Evolutionary conservation across 2,797 vertebrate genomes (phyloP), one percentile per base, ranked within the genome.

Genomic region (Enteromius treurensis): DNA sequence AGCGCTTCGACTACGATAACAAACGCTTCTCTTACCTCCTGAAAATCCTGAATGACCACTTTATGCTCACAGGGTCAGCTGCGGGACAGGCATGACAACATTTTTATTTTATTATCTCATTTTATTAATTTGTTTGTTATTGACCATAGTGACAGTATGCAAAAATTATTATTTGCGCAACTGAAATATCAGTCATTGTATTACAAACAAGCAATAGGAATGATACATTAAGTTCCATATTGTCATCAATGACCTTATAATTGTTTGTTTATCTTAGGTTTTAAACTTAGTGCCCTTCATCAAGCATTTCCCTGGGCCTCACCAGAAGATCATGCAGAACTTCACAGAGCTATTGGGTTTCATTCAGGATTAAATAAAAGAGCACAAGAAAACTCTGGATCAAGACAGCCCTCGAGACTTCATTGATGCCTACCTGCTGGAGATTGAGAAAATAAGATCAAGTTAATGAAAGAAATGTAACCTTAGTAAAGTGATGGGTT

Each of bases 381-480:
- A 80, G 3, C 88, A 90, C 55, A 81, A 67, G 21, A 69, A 81
- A n/a, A 87, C 81, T 26, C 51, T 92, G 77, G 87, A 92, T 42
- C 77, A 51, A 37, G 83, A 86, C 21, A 86, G 71, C 17, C 90
- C 87, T 13, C 78, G 84, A 34, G 89, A 91, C 86, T 90, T 88
- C 42, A 82, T 91, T 5, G 90, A 91, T 58, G 84, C 86, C 60
- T 91, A 90, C 47, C 69, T 92, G 15, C 55, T 90, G n/a, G 87
- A 91, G 45, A 82, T 82, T 0, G 71, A 82, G 32, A 82, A 82
- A n/a, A 71, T 82, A 21, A 82, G 62, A 23, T 19, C 7, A 17
- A 5, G 0, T 58, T 10, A 32, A 29, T 32, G 23, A 73, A 49
- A 71, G 40, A 71, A 71, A 14, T 62, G 40, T 58, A 2, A 9